Conservation (phyloP, 2,888 invertebrate species). For the Drosophila rubida region DNA sequence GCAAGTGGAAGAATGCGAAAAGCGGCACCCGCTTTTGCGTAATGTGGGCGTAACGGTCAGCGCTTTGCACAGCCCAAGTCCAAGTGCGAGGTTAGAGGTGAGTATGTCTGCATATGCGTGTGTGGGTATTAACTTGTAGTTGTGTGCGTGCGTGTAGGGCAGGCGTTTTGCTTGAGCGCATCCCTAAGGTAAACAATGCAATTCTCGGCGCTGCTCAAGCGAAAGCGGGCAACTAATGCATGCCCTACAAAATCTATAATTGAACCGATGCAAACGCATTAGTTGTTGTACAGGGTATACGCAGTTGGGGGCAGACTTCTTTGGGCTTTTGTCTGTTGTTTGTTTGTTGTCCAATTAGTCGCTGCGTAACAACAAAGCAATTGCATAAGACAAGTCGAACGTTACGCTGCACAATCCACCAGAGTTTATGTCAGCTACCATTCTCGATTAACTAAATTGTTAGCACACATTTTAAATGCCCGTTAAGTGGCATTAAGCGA, state of each 20-base stretch:
- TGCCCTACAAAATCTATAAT: slow-evolving; percentile 1
- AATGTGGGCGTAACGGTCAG: slow-evolving; percentile 47
- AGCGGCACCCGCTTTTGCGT: slow-evolving; percentile 40
- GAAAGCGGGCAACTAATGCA: not conserved
- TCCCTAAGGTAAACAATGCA: slow-evolving; percentile 24
- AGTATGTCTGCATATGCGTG: not conserved
- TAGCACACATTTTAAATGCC: not conserved
- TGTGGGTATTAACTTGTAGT: not conserved
- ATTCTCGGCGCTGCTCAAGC: not conserved
- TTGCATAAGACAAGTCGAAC: slow-evolving; percentile 17
- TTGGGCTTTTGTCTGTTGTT: slow-evolving; percentile 12
- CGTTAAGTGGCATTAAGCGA: not conserved
- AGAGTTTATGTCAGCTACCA: not conserved
- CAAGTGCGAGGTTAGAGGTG: slow-evolving; percentile 21
- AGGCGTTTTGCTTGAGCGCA: slow-evolving; percentile 26
- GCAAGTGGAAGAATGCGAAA: slow-evolving; percentile 20
- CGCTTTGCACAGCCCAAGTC: slow-evolving; percentile 5
- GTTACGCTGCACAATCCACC: not conserved
- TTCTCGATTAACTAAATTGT: not conserved
- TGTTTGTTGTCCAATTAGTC: slow-evolving; percentile 57
- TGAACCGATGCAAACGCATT: too few species aligned
- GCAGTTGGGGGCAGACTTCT: not conserved
- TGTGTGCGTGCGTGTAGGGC: not conserved
- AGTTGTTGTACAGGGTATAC: too few species aligned
- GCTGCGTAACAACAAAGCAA: slow-evolving; percentile 31